Evolutionary conservation across 2,797 vertebrate species (phyloP), one percentile per base, ranked within the genome.

Genomic region (Tangara arthus): DNA sequence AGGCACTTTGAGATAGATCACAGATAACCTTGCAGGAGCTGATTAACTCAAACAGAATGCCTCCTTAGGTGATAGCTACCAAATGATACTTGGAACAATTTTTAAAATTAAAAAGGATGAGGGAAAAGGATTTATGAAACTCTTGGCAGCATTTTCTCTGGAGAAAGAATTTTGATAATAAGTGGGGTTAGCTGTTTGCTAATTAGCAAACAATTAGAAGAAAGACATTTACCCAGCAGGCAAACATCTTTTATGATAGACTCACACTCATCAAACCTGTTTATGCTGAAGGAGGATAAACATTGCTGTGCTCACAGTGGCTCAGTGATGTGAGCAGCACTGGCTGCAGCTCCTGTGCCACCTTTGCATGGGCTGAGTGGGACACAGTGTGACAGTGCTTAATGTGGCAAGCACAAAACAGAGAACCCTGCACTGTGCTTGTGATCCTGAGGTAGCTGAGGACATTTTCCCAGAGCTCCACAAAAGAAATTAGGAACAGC

Each of bases 131-230:
- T 93, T 92, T 86, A 83, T 88, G 50, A 94, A 92, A 89, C 72
- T 78, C 79, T 80, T 32, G 50, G 23, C 61, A 87, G 69, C 53
- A 49, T 82, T 92, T 94, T 91, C 92, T 95, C 84, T 2, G 2
- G 69, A 88, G 94, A 81, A 91, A 78, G 35, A 82, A 69, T 88
- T 89, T 93, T 87, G 57, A 87, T 96, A 87, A 86, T 89, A 78
- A 94, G 79, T 81, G 35, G 75, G 82, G 91, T 94, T 93, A 97
- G 83, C 93, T 96, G 85, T 77, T 90, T 87, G 71, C 79, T 93
- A 94, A 96, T 90, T 95, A 90, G 50, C 85, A 95, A 88, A 73
- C 72, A 91, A 94, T 97, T 96, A 96, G 73, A 90, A 83, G 73
- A 68, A 57, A 93, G 76, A 70, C 65, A 73, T 91, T 91, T 87